A percentile compares a stretch with the other conserved stretches of the same genome.
These are phyloP conservation scores for Axea sp. DNA, from an alignment of 2,888 invertebrate genomes.

Conservation along the genomic window DNA sequence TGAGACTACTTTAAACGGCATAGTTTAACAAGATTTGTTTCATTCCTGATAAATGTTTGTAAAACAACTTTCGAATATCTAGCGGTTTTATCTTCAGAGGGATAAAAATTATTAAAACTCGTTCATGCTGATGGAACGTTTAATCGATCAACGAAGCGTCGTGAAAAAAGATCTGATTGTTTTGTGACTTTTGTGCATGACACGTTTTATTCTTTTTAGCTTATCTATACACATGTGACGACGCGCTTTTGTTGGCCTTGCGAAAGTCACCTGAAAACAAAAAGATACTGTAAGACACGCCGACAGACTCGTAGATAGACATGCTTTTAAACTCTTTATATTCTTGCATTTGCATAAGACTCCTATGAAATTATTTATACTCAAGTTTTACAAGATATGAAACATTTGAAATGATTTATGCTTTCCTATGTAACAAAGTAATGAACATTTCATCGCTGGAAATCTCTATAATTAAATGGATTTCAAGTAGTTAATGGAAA, in stretches of 20 bases:
- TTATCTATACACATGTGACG: constrained; percentile 53
- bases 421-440: no score
- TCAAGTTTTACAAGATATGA: no score
- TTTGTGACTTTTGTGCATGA: constrained; percentile 47
- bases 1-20: no score
- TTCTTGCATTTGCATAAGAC: no score
- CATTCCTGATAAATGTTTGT: no score
- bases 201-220: constrained; percentile 42
- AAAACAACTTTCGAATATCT: constrained; percentile 1
- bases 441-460: no score
- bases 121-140: constrained; percentile 6
- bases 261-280: constrained; percentile 28
- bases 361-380: no score
- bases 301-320: constrained; percentile 8
- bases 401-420: no score
- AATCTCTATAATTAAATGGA: no score
- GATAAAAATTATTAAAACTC: constrained; percentile 6
- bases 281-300: constrained; percentile 8
- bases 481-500: no score
- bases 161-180: constrained; percentile 29
- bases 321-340: constrained; percentile 1
- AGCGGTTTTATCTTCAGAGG: neutral
- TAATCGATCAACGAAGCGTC: constrained; percentile 49
- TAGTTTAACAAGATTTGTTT: no score
- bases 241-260: constrained; percentile 52